Evolutionary conservation across 2,797 vertebrate species (phyloP).

Genomic region (Pseudopleuronectes americanus): DNA sequence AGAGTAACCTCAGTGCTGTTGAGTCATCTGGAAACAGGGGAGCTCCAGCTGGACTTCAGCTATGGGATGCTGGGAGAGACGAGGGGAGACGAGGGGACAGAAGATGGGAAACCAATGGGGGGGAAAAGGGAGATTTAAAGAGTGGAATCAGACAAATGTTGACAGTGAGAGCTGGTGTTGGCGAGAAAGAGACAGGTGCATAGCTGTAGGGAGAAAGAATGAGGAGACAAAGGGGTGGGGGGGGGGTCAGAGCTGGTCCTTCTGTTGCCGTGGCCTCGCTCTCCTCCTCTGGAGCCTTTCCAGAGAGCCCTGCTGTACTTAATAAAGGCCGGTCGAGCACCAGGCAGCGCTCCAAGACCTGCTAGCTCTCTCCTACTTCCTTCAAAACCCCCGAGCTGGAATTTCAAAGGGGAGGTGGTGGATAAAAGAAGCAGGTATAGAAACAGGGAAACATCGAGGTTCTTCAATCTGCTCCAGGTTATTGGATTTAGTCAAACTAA

Average conservation of each 20-base stretch:
- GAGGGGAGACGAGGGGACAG: slow-evolving; percentile 20
- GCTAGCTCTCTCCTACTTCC: slow-evolving; percentile 85
- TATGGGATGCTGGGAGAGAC: slow-evolving; percentile 30
- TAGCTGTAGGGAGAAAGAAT: slow-evolving; percentile 70
- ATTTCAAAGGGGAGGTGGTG: slow-evolving; percentile 63
- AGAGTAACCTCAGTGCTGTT: slow-evolving; percentile 40
- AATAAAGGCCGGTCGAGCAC: slow-evolving; percentile 92
- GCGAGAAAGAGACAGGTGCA: slow-evolving; percentile 74
- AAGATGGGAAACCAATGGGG: slow-evolving; percentile 25
- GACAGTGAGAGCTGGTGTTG: slow-evolving; percentile 45
- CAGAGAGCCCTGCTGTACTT: slow-evolving; percentile 89
- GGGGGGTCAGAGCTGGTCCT: slow-evolving; percentile 59
- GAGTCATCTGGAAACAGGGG: slow-evolving; percentile 55
- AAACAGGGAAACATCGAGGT: slow-evolving; percentile 41
- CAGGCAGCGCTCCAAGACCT: slow-evolving; percentile 88
- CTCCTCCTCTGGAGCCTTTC: slow-evolving; percentile 85
- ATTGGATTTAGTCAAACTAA: slow-evolving; percentile 46
- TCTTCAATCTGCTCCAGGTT: slow-evolving; percentile 34
- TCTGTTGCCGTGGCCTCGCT: slow-evolving; percentile 76
- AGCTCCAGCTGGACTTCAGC: slow-evolving; percentile 40
- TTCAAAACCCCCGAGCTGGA: slow-evolving; percentile 83
- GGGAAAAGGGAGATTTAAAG: slow-evolving; percentile 50
- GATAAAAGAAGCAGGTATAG: slow-evolving; percentile 48
- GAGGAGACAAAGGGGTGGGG: slow-evolving; percentile 47
- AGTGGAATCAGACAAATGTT: slow-evolving; percentile 59